Base-by-base conservation (phyloP, 2,797 vertebrate genomes). In the Myotis planiceps region DNA sequence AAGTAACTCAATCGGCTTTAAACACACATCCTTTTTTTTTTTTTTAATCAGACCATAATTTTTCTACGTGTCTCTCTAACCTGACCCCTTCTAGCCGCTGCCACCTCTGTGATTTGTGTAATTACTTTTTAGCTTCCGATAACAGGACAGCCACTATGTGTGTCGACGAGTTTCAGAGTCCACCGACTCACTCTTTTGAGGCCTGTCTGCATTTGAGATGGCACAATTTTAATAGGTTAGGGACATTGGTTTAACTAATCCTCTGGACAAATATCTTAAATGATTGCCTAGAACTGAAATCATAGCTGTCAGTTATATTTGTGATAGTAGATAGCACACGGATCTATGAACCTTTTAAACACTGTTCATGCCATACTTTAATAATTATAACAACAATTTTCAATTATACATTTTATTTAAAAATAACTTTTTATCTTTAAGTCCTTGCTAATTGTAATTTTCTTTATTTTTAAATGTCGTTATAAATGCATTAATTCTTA, bases 1-100 rank as follows among this genome's bases (percentile, higher is more conserved):
- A 98, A 98, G 97, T 97, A 98, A 97, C 42, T 97, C 89, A 92
- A 96, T 98, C 97, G 97, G 23, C 49, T 96, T 98, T 98, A 97
- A 98, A 90, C 63, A 97, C 75, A 97, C 18, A 91, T 78, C 15
- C 9, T 76, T 74, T 66, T 96, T 96, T 72, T 72, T 49, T 92
- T 66, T 65, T 49, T 74, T 27, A 91, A 92, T 23, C 92, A 94
- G n/a, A 47, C 25, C 72, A 88, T 96, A 95, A 96, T 94, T 97
- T 97, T 69, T 98, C 89, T 97, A 60, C 96, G 96, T 97, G 92
- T 97, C 88, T 96, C 71, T 55, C 55, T 95, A 97, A 96, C 76
- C 82, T 97, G 92, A 98, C 65, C 78, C 14, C 63, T 95, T 96
- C 49, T 75, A 97, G 47, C 49, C 10, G 80, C 16, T 66, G 4